Evolutionary conservation across 2,797 vertebrate genomes (phyloP).

Genomic region (Gouania willdenowi): DNA sequence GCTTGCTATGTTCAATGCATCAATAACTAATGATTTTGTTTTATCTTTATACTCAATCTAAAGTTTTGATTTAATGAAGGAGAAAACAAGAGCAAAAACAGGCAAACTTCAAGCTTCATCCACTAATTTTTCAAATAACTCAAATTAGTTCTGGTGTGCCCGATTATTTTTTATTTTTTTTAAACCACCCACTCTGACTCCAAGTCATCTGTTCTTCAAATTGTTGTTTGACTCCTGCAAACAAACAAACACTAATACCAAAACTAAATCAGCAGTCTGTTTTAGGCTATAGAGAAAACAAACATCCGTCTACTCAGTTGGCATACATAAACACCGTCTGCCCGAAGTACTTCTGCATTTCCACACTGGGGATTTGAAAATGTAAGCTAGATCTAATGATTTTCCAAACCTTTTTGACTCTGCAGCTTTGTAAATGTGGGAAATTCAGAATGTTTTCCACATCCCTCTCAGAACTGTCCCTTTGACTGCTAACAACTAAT

Average conservation of each 20-base stretch:
- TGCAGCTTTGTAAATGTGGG: background rate
- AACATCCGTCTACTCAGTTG: background rate
- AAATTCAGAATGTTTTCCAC: background rate
- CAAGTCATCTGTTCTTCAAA: no score
- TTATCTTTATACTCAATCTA: no score
- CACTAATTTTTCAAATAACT: no score
- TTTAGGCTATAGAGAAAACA: background rate
- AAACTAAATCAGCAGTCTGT: background rate
- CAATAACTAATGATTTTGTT: no score
- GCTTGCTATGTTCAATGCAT: no score
- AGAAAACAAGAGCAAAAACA: no score
- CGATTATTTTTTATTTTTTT: no score
- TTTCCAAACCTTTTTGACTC: background rate
- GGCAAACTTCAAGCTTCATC: no score
- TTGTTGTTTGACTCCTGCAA: no score
- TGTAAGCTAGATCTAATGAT: background rate
- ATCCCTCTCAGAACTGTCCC: background rate
- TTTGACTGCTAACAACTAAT: background rate
- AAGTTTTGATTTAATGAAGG: no score
- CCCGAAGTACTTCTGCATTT: background rate
- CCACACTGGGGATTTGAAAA: background rate
- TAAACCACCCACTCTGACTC: no score
- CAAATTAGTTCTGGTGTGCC: no score
- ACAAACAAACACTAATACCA: slow-evolving; percentile 1
- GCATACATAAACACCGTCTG: background rate